Percentiles rank a stretch among this genome's conserved stretches.
Evolutionary conservation across 1,140 invertebrate species (phyloP).

Genomic region (Eurosta solidaginis): DNA sequence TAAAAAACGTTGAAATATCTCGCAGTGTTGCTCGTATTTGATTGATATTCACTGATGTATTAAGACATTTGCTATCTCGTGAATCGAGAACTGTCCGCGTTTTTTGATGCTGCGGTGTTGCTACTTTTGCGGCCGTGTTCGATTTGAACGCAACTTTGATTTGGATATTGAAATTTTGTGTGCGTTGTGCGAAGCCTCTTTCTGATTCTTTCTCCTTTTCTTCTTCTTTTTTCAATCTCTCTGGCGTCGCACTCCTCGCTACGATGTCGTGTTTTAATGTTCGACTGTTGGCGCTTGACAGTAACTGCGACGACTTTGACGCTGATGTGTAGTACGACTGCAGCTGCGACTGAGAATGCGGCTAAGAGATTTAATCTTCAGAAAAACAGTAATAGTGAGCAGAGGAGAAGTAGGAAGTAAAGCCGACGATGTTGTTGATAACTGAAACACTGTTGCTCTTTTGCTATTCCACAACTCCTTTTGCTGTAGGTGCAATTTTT

Average conservation of each 20-base stretch:
- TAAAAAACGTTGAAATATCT: too few relatives aligned
- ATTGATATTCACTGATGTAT: background rate
- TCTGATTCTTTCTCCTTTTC: background rate
- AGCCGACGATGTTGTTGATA: background rate
- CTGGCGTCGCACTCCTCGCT: background rate
- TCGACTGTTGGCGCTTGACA: constrained; percentile 10
- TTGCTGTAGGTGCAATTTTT: background rate
- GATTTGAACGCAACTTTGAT: constrained; percentile 60
- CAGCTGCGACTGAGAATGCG: background rate
- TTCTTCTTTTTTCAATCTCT: background rate
- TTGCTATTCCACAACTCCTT: background rate
- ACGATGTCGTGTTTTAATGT: background rate
- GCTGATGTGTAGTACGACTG: too few relatives aligned
- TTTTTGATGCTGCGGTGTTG: constrained; percentile 51
- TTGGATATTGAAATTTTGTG: constrained; percentile 59
- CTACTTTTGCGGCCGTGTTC: constrained; percentile 58
- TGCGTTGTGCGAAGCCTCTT: constrained; percentile 42
- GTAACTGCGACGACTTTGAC: constrained; percentile 17
- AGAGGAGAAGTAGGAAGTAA: background rate
- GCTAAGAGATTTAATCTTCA: background rate
- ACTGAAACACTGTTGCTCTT: background rate
- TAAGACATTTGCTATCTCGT: background rate
- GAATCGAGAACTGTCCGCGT: constrained; percentile 19
- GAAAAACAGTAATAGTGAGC: background rate
- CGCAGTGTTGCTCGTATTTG: too few relatives aligned